These are phyloP conservation scores for Holothuria leucospilota DNA, from an alignment of 53 echinoderm and acorn worm genomes.

Conservation along the genomic window DNA sequence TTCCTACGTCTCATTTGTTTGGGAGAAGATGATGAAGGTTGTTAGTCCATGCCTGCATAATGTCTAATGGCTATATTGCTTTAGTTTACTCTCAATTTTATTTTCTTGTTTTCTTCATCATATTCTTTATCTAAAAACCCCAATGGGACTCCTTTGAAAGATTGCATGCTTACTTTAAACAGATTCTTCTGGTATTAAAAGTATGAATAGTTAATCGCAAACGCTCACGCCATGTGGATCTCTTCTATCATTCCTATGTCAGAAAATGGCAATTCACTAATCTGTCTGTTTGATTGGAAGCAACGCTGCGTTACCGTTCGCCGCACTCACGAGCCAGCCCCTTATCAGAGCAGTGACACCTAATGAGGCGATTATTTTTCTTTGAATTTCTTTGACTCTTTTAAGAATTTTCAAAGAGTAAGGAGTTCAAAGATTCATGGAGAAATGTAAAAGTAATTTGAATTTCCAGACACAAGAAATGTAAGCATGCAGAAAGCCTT, in stretches of 20 bases:
- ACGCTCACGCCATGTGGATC: constrained; percentile 26
- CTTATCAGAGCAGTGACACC: constrained; percentile 33
- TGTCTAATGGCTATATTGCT: constrained; percentile 46
- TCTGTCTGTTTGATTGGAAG: constrained; percentile 42
- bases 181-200: constrained; percentile 47
- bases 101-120: not conserved
- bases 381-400: constrained; percentile 1
- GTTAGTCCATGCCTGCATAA: not conserved
- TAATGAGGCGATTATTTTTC: constrained; percentile 33
- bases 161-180: constrained; percentile 52
- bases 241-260: constrained; percentile 44
- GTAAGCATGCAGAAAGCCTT: too few species aligned
- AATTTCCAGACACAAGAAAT: constrained; percentile 3
- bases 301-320: constrained; percentile 30
- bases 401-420: not conserved
- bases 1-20: constrained; percentile 40
- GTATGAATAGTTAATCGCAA: constrained; percentile 50
- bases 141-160: constrained; percentile 42
- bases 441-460: constrained; percentile 17
- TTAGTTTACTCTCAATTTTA: constrained; percentile 31
- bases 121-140: constrained; percentile 35
- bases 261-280: constrained; percentile 35
- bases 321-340: constrained; percentile 19
- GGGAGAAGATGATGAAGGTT: constrained; percentile 18
- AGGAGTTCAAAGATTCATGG: not conserved